Evolutionary conservation across 2,797 vertebrate species (phyloP), one percentile per base, ranked within the genome.

Genomic region (Leptoclinus maculatus): DNA sequence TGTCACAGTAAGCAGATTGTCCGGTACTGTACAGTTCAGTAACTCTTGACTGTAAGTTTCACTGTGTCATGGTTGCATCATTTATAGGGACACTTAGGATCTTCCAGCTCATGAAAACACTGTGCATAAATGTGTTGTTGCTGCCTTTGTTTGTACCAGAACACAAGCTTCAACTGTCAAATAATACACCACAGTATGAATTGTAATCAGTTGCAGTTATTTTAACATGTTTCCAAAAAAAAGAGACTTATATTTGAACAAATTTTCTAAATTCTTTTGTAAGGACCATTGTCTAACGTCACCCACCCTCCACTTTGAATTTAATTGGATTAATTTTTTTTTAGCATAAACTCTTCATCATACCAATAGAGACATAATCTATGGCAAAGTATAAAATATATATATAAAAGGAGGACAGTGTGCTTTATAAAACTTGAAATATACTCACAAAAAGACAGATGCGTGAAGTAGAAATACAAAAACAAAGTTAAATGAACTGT

Each of bases 1-100:
- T 72, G 32, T 87, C 36, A 69, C 25, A 1, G 41, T 76, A 23
- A 82, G 71, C 14, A 77, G 79, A 56, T 79, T 75, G 56, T 73
- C 51, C 32, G 39, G 56, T 54, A 72, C 63, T 27, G 36, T 7
- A 66, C 64, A 71, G 9, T 27, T 41, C 56, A 34, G 47, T 14
- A 10, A 47, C n/a, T 34, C n/a, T 2, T 59, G 21, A 29, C 38
- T 23, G 41, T 23, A 16, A 43, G 27, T 25, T 68, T 57, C 5
- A 34, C 32, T 34, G 7, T 34, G 32, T 34, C 60, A 39, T 21
- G 3, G 4, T 71, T 68, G 49, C 58, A 70, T 78, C 25, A 77
- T 16, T 63, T 70, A 25, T n/a, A 43, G 25, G 38, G 19, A 69
- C 23, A 6, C 34, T 12, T 27, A 10, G 10, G 7, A 51, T 51